Evolutionary conservation across 2,888 invertebrate species (phyloP).

Genomic region (Papilio demoleus): DNA sequence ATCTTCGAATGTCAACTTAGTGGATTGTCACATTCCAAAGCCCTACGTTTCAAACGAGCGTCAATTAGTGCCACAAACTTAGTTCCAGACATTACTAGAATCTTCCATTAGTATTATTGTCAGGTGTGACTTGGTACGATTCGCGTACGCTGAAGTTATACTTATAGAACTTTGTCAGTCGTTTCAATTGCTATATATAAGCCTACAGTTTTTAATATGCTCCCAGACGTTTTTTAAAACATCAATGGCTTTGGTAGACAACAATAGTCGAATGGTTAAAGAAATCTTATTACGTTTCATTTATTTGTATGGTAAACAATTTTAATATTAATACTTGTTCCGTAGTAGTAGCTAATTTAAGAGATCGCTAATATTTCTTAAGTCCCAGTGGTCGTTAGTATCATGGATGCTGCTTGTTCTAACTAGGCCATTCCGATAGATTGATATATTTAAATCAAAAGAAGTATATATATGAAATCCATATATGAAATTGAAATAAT

Average conservation of each 20-base stretch:
- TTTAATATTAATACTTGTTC: no score
- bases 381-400: background rate
- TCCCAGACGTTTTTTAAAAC: no score
- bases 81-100: constrained; percentile 2
- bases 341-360: no score
- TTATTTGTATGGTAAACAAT: no score
- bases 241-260: no score
- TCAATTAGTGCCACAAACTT: background rate
- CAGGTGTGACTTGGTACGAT: background rate
- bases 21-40: background rate
- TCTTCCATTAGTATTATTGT: background rate
- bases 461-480: background rate
- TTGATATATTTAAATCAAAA: background rate
- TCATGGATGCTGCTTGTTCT: background rate
- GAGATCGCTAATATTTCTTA: background rate
- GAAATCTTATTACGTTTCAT: no score
- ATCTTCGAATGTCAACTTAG: constrained; percentile 2
- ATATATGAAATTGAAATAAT: constrained; percentile 5
- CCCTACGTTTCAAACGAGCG: background rate
- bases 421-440: constrained; percentile 6
- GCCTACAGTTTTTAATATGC: no score
- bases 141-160: background rate
- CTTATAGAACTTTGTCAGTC: no score
- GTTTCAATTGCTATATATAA: no score
- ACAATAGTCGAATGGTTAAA: no score